These are phyloP conservation scores for Sarcophilus harrisii DNA, from an alignment of 2,797 vertebrate species.

Conservation along the genomic window DNA sequence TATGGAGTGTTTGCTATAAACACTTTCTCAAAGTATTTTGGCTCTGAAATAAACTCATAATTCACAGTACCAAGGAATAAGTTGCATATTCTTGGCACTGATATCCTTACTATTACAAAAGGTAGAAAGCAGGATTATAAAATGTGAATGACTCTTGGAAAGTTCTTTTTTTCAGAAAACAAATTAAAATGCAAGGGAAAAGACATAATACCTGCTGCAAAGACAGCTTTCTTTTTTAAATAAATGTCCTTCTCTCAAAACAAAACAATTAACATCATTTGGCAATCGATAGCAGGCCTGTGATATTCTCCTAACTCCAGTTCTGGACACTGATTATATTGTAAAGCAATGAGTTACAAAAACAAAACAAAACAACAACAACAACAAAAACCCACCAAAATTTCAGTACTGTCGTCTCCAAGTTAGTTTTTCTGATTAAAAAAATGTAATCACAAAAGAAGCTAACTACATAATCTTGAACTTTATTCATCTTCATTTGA, in stretches of 20 bases:
- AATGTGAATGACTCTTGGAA: slow-evolving; percentile 24
- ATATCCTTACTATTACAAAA: background rate
- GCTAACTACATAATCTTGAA: slow-evolving; percentile 31
- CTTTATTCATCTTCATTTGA: background rate
- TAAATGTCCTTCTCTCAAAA: slow-evolving; percentile 7
- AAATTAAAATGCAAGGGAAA: slow-evolving; percentile 60
- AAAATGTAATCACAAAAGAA: slow-evolving; percentile 4
- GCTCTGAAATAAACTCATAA: background rate
- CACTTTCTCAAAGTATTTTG: background rate
- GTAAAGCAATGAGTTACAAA: slow-evolving; percentile 9
- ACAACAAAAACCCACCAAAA: background rate
- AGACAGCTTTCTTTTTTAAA: slow-evolving; percentile 49
- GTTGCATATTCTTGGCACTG: background rate
- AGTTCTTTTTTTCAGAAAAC: slow-evolving; percentile 34
- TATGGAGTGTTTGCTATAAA: background rate
- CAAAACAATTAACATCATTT: slow-evolving; percentile 42
- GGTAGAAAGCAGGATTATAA: slow-evolving; percentile 2
- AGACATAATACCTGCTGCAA: slow-evolving; percentile 8
- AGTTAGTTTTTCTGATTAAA: slow-evolving; percentile 32
- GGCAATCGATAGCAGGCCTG: background rate
- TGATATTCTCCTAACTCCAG: background rate
- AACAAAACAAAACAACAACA: slow-evolving; percentile 21
- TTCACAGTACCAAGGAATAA: background rate
- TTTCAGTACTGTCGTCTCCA: background rate
- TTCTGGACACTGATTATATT: background rate